phyloP scores from a whole-genome alignment of 2,113 vertebrate species.

The Paramormyrops kingsleyae region DNA sequence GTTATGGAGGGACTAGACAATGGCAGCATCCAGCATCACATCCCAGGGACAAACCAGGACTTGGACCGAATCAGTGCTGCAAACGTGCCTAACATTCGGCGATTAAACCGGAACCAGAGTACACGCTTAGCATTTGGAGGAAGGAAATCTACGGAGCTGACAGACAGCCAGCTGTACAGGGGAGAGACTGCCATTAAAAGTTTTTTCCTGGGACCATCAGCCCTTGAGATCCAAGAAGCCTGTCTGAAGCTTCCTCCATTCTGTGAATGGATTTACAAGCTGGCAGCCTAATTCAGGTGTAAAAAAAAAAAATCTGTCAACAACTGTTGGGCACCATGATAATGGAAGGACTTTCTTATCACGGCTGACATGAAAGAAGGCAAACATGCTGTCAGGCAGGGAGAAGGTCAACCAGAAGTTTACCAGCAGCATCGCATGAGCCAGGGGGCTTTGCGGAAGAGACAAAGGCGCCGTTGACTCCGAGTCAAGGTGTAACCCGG shows the following conservation, averaged over 20 bases:
- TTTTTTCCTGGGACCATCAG: not conserved
- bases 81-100: not conserved
- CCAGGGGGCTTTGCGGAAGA: not conserved
- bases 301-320: not conserved
- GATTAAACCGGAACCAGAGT: not conserved
- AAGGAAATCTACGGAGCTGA: not conserved
- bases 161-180: not conserved
- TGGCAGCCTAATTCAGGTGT: not conserved
- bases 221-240: not conserved
- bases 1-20: not conserved
- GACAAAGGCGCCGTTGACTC: not conserved
- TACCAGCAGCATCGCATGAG: not conserved
- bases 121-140: not conserved
- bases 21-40: not conserved
- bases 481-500: not conserved
- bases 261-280: not conserved
- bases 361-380: not conserved
- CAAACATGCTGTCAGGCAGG: not conserved
- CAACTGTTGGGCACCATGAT: not conserved
- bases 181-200: not conserved
- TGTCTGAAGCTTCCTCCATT: not conserved
- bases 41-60: not conserved
- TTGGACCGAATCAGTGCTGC: not conserved
- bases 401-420: not conserved
- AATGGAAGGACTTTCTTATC: not conserved